phyloP scores from a whole-genome alignment of 64 coral and sea anemone species.

The Montipora efflorescens region DNA sequence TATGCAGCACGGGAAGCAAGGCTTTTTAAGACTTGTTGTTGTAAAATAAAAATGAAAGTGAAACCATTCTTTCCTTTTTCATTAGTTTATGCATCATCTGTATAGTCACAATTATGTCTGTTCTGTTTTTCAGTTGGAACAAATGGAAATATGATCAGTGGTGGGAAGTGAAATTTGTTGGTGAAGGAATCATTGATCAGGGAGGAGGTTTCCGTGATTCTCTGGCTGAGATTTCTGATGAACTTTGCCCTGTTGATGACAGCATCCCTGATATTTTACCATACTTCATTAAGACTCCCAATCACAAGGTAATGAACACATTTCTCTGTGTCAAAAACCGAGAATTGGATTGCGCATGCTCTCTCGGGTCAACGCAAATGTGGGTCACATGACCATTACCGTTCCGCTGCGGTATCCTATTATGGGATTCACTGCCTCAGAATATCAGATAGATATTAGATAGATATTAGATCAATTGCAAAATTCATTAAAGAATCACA shows the following conservation, averaged over 20 bases:
- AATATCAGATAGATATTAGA: too few relatives aligned
- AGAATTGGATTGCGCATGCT: too few relatives aligned
- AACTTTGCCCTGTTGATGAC: constrained; percentile 84
- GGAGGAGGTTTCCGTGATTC: constrained; percentile 99
- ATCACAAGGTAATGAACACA: constrained; percentile 66
- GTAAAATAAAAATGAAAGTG: too few relatives aligned
- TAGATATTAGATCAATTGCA: too few relatives aligned
- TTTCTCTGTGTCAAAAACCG: too few relatives aligned
- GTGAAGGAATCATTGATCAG: constrained; percentile 99
- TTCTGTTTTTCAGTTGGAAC: constrained; percentile 81
- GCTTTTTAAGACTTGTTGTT: too few relatives aligned
- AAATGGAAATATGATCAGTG: constrained; percentile 98
- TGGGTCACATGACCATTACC: too few relatives aligned
- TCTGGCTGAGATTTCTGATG: constrained; percentile 90
- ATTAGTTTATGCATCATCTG: background rate
- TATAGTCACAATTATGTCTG: background rate
- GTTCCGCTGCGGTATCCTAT: too few relatives aligned
- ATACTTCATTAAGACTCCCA: constrained; percentile 89
- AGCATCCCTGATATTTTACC: constrained; percentile 72
- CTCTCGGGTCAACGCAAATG: too few relatives aligned
- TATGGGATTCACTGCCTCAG: too few relatives aligned
- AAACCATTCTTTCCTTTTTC: background rate
- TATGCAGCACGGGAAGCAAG: too few relatives aligned
- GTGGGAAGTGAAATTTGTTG: constrained; percentile 99
- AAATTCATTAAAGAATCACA: too few relatives aligned